phyloP scores from a whole-genome alignment of 2,113 vertebrate species.

The Tretioscincus oriximinensis region DNA sequence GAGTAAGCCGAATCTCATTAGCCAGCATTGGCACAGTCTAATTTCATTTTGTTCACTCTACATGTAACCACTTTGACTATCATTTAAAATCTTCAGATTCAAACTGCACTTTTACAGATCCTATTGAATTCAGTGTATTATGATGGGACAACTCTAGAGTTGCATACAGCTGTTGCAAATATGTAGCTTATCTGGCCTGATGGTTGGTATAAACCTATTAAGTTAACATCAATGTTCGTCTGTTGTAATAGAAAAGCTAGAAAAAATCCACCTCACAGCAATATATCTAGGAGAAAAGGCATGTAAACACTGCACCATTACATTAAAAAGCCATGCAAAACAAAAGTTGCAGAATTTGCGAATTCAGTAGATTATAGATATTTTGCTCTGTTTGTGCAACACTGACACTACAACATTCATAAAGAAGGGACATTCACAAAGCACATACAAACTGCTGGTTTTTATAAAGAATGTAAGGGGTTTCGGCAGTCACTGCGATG shows the following conservation, averaged over 20 bases:
- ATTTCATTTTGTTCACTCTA: background rate
- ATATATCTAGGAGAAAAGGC: background rate
- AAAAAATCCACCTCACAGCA: conserved; percentile 18
- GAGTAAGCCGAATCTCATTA: no score
- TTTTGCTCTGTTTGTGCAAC: no score
- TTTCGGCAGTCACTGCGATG: no score
- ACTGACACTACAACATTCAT: no score
- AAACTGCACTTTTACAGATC: background rate
- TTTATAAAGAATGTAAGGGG: no score
- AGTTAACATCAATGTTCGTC: background rate
- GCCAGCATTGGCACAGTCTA: background rate
- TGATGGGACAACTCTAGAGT: background rate
- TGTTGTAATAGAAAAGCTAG: background rate
- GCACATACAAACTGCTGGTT: no score
- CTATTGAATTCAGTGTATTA: background rate
- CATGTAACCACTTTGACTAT: background rate
- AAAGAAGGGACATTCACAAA: no score
- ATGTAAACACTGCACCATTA: background rate
- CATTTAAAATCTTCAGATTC: background rate
- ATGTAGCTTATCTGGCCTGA: background rate
- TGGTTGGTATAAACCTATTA: background rate
- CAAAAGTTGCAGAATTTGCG: no score
- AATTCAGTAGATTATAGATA: no score
- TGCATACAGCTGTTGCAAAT: background rate
- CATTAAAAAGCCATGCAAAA: no score